Evolutionary conservation across 2,797 vertebrate species (phyloP).

Genomic region (Poecilia picta): DNA sequence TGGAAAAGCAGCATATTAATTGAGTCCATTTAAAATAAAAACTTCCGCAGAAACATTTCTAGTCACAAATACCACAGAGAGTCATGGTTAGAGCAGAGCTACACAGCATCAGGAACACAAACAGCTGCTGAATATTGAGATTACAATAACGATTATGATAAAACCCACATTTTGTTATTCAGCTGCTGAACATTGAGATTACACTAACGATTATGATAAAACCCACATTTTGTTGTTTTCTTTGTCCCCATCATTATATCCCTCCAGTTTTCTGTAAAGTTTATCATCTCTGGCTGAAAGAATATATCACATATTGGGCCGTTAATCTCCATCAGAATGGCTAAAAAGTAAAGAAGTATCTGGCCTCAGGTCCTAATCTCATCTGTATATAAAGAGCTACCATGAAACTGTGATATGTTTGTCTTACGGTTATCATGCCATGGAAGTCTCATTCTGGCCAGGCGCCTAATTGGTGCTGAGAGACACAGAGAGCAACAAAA

Average conservation of each 20-base stretch:
- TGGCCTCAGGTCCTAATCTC: neutral
- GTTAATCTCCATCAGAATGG: neutral
- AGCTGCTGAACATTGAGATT: no score
- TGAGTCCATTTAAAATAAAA: neutral
- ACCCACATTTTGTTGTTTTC: neutral
- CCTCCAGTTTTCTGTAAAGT: neutral
- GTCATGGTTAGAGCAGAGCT: neutral
- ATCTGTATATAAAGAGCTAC: neutral
- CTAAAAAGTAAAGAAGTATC: neutral
- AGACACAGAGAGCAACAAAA: slow-evolving; percentile 11
- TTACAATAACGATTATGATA: neutral
- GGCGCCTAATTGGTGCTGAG: neutral
- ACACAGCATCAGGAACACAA: neutral
- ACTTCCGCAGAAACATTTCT: neutral
- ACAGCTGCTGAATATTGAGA: neutral
- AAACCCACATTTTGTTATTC: neutral
- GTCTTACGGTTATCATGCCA: neutral
- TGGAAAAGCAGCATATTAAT: neutral
- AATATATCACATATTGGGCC: neutral
- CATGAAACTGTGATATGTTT: neutral
- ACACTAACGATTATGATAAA: neutral
- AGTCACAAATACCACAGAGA: neutral
- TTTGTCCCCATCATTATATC: neutral
- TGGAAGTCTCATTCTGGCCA: neutral
- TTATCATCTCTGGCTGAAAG: neutral